Evolutionary conservation across 2,888 invertebrate genomes (phyloP), one percentile per base, ranked within the genome.

Genomic region (Stratiomys singularior): DNA sequence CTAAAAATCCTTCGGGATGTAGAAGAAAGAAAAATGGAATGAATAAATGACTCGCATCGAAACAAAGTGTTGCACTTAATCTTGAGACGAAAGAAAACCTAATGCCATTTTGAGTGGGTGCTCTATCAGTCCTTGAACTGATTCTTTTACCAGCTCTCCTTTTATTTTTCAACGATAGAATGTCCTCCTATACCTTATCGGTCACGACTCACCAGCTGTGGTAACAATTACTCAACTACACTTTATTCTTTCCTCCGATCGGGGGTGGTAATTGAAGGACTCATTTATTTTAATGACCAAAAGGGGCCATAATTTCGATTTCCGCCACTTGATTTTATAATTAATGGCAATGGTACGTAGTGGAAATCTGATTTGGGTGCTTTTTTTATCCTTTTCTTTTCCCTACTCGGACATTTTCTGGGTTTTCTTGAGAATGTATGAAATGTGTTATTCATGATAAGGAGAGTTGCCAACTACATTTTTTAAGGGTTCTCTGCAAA

Each of bases 281-380:
- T 74, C 78, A 77, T 77, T 78, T 76, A 67, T 58, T 77, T 74
- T 79, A 79, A 77, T 79, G 74, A 74, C 67, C 77, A 30, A 72
- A 56, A 3, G 18, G 71, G 66, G 58, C 77, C 63, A 79, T 79
- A 74, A 79, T 77, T 79, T 77, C 58, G 74, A 79, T 79, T 79
- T 77, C 58, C 77, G 74, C 66, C 60, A 60, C 72, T 60, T 79
- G 78, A 74, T 79, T 79, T 77, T 79, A 76, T 78, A 78, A 78
- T 78, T 78, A 78, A 78, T 78, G 78, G 71, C 60, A 52, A 37
- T 25, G 66, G 25, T 9, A 72, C 18, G 64, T 13, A 28, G 28
- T 28, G 64, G 28, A 0, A 11, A n/a, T 21, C 23, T 21, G 60
- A 27, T 37, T 64, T 64, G 13, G 27, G 30, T 27, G n/a, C 64